phyloP scores from a whole-genome alignment of 2,888 invertebrate species.

The Cynaeus angustus region DNA sequence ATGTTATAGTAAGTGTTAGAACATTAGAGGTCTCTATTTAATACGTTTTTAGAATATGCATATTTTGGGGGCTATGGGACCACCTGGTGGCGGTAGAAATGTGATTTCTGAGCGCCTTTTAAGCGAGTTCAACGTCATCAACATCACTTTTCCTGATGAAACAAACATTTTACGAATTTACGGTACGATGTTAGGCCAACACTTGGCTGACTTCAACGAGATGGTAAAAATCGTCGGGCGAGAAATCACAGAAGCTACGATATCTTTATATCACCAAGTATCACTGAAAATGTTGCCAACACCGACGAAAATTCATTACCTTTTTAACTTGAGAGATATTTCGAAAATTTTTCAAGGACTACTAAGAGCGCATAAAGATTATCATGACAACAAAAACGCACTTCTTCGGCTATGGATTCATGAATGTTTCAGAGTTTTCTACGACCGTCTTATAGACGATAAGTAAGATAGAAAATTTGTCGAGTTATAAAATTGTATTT shows the following conservation, averaged over 20 bases:
- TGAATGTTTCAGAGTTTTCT: constrained; percentile 89
- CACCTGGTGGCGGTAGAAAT: constrained; percentile 90
- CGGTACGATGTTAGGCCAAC: constrained; percentile 88
- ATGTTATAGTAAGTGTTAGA: constrained; percentile 79
- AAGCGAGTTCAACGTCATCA: constrained; percentile 84
- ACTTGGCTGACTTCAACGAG: constrained; percentile 83
- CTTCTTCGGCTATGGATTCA: constrained; percentile 90
- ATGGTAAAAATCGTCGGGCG: constrained; percentile 84
- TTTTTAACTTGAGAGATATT: constrained; percentile 92
- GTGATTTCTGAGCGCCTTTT: constrained; percentile 85
- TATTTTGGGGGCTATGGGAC: constrained; percentile 87
- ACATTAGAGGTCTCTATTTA: constrained; percentile 4
- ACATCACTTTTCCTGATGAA: constrained; percentile 89
- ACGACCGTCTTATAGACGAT: constrained; percentile 87
- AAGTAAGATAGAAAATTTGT: constrained; percentile 71
- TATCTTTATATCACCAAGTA: constrained; percentile 85
- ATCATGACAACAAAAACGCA: constrained; percentile 81
- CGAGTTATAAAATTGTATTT: not conserved
- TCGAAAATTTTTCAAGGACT: constrained; percentile 90
- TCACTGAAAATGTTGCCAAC: constrained; percentile 86
- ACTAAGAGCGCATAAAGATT: constrained; percentile 83
- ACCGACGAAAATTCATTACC: constrained; percentile 91
- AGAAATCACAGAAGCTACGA: constrained; percentile 82
- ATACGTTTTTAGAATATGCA: constrained; percentile 79
- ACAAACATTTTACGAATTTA: constrained; percentile 86